A percentile compares a stretch with the other conserved stretches of the same genome.
These are phyloP conservation scores for Lates japonicus DNA, from an alignment of 2,797 vertebrate species.

Conservation along the genomic window DNA sequence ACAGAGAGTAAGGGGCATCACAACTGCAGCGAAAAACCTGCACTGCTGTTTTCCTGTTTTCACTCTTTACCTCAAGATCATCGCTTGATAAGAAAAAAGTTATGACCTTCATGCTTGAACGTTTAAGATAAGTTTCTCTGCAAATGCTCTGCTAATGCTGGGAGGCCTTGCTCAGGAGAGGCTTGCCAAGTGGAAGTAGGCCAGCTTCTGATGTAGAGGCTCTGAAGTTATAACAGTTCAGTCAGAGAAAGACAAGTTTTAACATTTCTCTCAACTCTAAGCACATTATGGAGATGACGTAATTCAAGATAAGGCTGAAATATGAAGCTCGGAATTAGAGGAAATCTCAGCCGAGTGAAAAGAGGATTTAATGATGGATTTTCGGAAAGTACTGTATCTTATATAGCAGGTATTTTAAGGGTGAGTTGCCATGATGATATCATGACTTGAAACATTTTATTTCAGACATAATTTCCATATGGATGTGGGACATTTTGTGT, in stretches of 20 bases:
- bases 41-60: slow-evolving; percentile 71
- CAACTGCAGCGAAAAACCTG: slow-evolving; percentile 47
- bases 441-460: slow-evolving; percentile 36
- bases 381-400: slow-evolving; percentile 38
- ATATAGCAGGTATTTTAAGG: slow-evolving; percentile 31
- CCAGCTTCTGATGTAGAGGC: slow-evolving; percentile 53
- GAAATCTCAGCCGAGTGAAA: slow-evolving; percentile 53
- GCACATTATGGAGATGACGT: slow-evolving; percentile 66
- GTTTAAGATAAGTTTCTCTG: slow-evolving; percentile 52
- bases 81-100: slow-evolving; percentile 35
- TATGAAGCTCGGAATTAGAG: slow-evolving; percentile 61
- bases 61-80: slow-evolving; percentile 45
- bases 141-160: slow-evolving; percentile 50
- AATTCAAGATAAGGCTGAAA: slow-evolving; percentile 70
- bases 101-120: slow-evolving; percentile 49
- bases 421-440: slow-evolving; percentile 47
- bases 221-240: slow-evolving; percentile 52
- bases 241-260: slow-evolving; percentile 51
- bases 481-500: slow-evolving; percentile 36
- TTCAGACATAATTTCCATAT: slow-evolving; percentile 50
- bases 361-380: slow-evolving; percentile 64
- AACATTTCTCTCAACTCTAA: slow-evolving; percentile 64
- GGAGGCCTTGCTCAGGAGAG: slow-evolving; percentile 40
- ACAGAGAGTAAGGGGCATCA: slow-evolving; percentile 30
- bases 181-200: slow-evolving; percentile 63